Evolutionary conservation across 53 echinoderm and acorn worm species (phyloP), one percentile per base, ranked within the genome.

Genomic region (Hippasteria phrygiana): DNA sequence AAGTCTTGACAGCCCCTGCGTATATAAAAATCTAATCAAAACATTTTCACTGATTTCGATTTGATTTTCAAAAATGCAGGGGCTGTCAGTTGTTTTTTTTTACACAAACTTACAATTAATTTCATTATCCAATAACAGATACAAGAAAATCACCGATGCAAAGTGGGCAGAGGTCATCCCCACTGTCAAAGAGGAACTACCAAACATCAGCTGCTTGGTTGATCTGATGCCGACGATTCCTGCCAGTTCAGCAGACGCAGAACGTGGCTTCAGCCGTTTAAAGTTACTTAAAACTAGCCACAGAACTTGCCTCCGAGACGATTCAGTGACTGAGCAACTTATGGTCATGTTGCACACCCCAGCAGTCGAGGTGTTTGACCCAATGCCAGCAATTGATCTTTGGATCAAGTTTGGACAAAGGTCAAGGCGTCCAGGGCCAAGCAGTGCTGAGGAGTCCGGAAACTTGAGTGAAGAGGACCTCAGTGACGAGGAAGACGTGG

Each of bases 171-270:
- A 66, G 1, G 5, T 45, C 24, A 66, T 69, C 32, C 67, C 47
- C 0, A 0, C 47, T 0, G 11, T 69, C 17, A 67, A 84, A 12
- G 43, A 84, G 7, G 84, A 84, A 35, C 47, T 84, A 4, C 45
- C 84, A 16, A 84, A 67, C 37, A 69, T 84, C 31, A 32, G 67
- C 43, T 42, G 67, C 40, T 22, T 64, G 31, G 70, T 66, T 17
- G 43, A 74, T 24, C 43, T 74, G 46, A 46, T 45, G 74, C 20
- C 59, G 3, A 73, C 91, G 0, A 39, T 75, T 3, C 86, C 85
- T 39, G 85, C 86, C 18, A 87, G 77, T 40, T 91, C 91, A 31
- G 91, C 75, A 6, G 91, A 87, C 29, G 87, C 87, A 24, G 91
- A 91, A 40, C 77, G 87, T 48, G 87, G 87, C 17, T 91, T 91